These are phyloP conservation scores for Antrozous pallidus DNA, from an alignment of 2,797 vertebrate genomes.

Conservation along the genomic window DNA sequence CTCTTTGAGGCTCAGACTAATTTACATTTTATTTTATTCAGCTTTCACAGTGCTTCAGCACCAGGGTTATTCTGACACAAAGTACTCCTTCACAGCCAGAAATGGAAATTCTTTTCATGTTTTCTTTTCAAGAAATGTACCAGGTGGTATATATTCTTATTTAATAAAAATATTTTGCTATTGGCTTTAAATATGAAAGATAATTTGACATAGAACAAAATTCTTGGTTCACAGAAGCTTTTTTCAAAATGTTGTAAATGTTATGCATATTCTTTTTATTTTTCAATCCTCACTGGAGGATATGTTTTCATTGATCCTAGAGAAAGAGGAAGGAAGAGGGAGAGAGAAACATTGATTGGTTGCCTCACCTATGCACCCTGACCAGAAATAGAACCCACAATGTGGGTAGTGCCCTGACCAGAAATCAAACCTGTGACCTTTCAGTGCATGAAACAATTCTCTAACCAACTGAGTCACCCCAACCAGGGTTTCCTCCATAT, in stretches of 20 bases:
- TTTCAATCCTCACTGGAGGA: neutral
- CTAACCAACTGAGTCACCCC: neutral
- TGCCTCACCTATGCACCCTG: neutral
- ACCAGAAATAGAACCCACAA: neutral
- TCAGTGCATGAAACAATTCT: neutral
- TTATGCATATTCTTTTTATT: neutral
- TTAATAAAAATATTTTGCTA: conserved; percentile 35
- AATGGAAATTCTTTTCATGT: neutral
- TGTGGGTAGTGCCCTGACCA: neutral
- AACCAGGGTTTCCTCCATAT: neutral
- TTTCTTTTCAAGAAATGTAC: neutral
- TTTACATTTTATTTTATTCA: neutral
- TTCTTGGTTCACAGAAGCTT: neutral
- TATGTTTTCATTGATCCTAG: neutral
- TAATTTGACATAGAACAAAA: neutral
- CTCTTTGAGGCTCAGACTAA: neutral
- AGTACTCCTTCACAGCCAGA: conserved; percentile 19
- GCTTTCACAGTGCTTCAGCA: neutral
- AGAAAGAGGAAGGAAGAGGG: neutral
- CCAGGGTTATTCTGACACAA: neutral
- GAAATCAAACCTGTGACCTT: neutral
- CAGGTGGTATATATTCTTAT: conserved; percentile 22
- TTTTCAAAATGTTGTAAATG: neutral
- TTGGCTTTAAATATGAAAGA: conserved; percentile 30
- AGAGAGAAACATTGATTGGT: neutral